Evolutionary conservation across 92 coral and sea anemone genomes (phyloP).

Genomic region (Diadumene lineata): DNA sequence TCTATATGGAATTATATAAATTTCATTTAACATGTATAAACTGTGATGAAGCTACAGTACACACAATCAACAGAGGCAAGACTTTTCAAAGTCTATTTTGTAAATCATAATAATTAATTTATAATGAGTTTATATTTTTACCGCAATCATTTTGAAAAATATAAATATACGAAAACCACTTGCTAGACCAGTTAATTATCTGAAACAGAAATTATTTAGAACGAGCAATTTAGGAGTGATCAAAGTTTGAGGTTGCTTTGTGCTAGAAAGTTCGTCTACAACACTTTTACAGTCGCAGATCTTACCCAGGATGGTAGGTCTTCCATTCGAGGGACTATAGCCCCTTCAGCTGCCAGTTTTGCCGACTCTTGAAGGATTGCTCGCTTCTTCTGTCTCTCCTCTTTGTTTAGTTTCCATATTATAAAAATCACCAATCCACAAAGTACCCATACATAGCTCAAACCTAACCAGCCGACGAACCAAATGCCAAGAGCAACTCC

Average conservation of each 20-base stretch:
- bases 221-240: background rate
- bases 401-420: conserved; percentile 87
- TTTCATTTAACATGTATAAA: too few relatives aligned
- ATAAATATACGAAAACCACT: background rate
- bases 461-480: conserved; percentile 93
- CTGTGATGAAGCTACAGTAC: too few relatives aligned
- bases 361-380: conserved; percentile 63
- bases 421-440: conserved; percentile 74
- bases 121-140: background rate
- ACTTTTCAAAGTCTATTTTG: background rate
- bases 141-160: background rate
- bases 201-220: background rate
- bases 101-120: background rate
- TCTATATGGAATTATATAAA: too few relatives aligned
- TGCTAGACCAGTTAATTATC: background rate
- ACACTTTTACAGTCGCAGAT: background rate
- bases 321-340: conserved; percentile 77
- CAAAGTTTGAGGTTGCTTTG: background rate
- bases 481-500: conserved; percentile 90
- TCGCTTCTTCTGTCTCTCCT: conserved; percentile 67
- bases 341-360: conserved; percentile 64
- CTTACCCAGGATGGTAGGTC: conserved; percentile 99
- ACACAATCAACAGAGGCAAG: too few relatives aligned
- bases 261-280: conserved; percentile 12
- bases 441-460: conserved; percentile 89